Evolutionary conservation across 23 tunicate genomes (phyloP).

Genomic region (Styela clava): DNA sequence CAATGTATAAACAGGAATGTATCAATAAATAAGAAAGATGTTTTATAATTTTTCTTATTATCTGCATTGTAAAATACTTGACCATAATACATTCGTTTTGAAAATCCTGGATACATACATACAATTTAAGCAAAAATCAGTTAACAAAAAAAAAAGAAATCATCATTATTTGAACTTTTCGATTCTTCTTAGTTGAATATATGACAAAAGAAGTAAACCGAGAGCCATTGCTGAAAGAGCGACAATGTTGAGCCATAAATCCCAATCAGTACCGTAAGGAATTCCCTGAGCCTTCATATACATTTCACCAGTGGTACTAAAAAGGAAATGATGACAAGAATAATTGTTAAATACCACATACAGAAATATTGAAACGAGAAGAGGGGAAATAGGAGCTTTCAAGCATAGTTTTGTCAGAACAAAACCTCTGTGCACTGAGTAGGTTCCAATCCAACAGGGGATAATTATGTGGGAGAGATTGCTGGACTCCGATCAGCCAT

Average conservation of each 20-base stretch:
- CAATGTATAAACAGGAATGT: too few species aligned
- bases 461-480: too few species aligned
- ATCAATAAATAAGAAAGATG: too few species aligned
- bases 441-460: neutral
- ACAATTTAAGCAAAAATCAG: too few species aligned
- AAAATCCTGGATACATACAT: too few species aligned
- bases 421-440: too few species aligned
- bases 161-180: conserved; percentile 74
- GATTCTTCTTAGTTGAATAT: conserved; percentile 66
- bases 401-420: too few species aligned
- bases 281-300: conserved; percentile 74
- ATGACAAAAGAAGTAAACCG: conserved; percentile 63
- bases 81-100: too few species aligned
- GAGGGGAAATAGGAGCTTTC: neutral
- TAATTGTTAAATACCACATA: neutral
- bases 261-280: conserved; percentile 72
- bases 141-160: too few species aligned
- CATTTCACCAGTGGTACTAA: conserved; percentile 71
- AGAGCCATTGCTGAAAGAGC: conserved; percentile 43
- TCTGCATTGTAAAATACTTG: too few species aligned
- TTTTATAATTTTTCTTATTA: too few species aligned
- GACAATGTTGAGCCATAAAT: conserved; percentile 78
- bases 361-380: neutral
- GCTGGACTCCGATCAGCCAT: too few species aligned
- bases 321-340: conserved; percentile 7